Conservation (phyloP, 1,140 invertebrate genomes). For the Drosophila melanogaster region DNA sequence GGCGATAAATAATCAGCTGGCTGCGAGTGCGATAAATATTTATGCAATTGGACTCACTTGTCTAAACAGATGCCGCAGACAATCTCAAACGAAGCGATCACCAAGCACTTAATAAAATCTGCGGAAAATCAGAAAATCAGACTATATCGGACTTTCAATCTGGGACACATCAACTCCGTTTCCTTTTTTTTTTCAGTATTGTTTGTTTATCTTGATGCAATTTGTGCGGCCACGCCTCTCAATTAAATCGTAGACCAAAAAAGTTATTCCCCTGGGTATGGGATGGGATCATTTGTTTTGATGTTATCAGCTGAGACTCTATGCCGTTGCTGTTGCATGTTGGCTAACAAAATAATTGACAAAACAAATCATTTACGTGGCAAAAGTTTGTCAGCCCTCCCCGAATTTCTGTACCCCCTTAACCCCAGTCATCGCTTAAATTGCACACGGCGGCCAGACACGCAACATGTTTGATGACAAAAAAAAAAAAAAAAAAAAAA, state of each 20-base stretch:
- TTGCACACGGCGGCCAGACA: constrained; percentile 73
- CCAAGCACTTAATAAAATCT: constrained; percentile 48
- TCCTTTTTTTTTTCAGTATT: constrained; percentile 6
- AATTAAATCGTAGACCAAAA: constrained; percentile 59
- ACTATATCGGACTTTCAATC: constrained; percentile 16
- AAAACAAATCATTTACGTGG: constrained; percentile 83
- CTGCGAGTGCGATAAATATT: constrained; percentile 68
- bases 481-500: constrained; percentile 35
- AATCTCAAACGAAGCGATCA: constrained; percentile 7
- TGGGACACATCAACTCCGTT: constrained; percentile 13
- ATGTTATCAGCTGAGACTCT: constrained; percentile 73
- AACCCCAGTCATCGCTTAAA: constrained; percentile 40
- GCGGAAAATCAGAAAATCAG: not conserved
- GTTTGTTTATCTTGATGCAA: constrained; percentile 63
- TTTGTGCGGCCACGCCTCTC: constrained; percentile 59
- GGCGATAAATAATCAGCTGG: constrained; percentile 72
- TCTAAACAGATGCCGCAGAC: constrained; percentile 46
- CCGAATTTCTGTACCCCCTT: constrained; percentile 23
- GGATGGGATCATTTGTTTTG: constrained; percentile 65
- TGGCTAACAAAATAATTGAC: constrained; percentile 84
- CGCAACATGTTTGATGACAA: constrained; percentile 78
- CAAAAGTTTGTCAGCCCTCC: constrained; percentile 60
- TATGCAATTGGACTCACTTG: constrained; percentile 68
- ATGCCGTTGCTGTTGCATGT: constrained; percentile 35
- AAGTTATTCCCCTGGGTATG: constrained; percentile 9